Percentiles rank a stretch among this genome's conserved stretches.
phyloP scores from a whole-genome alignment of 1,140 invertebrate species.

The Maconellicoccus hirsutus region DNA sequence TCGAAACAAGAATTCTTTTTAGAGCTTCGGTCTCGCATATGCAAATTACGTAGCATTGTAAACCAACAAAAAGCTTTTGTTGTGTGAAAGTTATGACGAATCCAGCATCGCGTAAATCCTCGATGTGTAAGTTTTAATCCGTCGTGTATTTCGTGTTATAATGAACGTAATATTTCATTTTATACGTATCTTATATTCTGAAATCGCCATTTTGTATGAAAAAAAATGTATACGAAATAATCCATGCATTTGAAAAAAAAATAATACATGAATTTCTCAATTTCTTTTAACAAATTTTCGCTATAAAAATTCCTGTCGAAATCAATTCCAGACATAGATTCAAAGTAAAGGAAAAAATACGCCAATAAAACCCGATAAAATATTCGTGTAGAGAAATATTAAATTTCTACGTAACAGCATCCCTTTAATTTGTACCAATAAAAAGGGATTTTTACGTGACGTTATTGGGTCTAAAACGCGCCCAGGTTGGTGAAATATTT shows the following conservation, averaged over 20 bases:
- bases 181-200: neutral
- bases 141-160: neutral
- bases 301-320: too few species aligned
- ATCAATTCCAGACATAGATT: too few species aligned
- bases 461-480: neutral
- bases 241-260: too few species aligned
- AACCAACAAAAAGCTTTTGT: neutral
- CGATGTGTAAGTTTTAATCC: neutral
- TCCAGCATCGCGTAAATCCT: neutral
- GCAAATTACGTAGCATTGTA: neutral
- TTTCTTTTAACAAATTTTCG: too few species aligned
- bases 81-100: neutral
- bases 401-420: too few species aligned
- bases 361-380: too few species aligned
- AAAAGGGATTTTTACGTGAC: neutral
- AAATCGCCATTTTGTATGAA: too few species aligned
- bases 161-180: neutral
- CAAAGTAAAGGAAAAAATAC: too few species aligned
- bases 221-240: too few species aligned
- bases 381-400: too few species aligned
- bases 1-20: too few species aligned
- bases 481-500: neutral
- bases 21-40: neutral
- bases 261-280: too few species aligned
- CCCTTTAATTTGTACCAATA: neutral